These are phyloP conservation scores for Spodoptera exigua DNA, from an alignment of 2,888 invertebrate species.

Conservation along the genomic window DNA sequence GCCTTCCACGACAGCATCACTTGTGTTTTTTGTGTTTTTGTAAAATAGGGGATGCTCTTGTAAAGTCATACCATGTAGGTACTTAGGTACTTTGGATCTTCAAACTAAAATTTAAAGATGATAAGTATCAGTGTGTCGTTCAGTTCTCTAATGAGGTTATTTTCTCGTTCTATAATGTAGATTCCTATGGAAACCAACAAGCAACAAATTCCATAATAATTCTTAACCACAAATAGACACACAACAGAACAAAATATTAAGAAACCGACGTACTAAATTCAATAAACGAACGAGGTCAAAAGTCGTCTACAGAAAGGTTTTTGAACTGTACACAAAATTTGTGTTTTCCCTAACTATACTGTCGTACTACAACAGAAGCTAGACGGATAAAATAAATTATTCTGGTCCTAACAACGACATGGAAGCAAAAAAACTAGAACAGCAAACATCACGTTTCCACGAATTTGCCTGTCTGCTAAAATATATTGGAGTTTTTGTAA, in stretches of 20 bases:
- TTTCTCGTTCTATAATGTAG: no score
- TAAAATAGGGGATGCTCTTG: no score
- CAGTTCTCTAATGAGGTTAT: no score
- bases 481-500: conserved; percentile 7
- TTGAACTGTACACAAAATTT: background rate
- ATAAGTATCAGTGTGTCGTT: no score
- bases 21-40: background rate
- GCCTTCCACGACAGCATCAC: no score
- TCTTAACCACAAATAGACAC: background rate
- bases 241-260: background rate
- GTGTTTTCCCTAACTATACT: conserved; percentile 1
- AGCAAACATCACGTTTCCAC: conserved; percentile 22
- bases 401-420: conserved; percentile 8
- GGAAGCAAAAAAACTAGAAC: conserved; percentile 1
- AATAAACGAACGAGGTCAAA: background rate
- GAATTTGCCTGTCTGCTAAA: conserved; percentile 13
- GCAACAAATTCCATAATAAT: no score
- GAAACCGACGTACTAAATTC: no score
- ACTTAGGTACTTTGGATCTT: no score
- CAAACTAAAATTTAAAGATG: no score
- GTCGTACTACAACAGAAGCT: background rate
- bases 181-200: no score
- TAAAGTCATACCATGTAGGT: no score
- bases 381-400: conserved; percentile 16
- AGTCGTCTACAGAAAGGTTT: background rate